Percentiles rank a stretch among this genome's conserved stretches.
Conservation (phyloP, 2,797 vertebrate species). For the Clarias pachynema region DNA sequence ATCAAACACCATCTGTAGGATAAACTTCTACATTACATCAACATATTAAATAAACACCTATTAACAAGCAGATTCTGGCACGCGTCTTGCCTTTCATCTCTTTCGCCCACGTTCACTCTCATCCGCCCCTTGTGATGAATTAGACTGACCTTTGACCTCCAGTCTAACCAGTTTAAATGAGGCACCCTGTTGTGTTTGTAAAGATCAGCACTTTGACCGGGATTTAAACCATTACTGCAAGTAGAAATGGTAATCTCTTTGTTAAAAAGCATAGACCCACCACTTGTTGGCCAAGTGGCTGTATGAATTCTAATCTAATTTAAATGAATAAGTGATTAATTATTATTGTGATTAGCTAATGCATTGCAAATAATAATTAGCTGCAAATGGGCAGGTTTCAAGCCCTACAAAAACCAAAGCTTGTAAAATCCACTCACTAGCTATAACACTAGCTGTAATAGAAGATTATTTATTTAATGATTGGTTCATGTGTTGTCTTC, state of each 20-base stretch:
- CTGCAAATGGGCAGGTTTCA: background rate
- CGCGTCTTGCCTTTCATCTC: background rate
- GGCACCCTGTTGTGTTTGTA: background rate
- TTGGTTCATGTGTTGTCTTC: no score
- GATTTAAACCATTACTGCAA: background rate
- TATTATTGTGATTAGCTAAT: background rate
- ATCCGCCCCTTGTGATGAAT: background rate
- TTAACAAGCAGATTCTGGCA: background rate
- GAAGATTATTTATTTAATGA: no score
- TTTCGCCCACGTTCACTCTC: background rate
- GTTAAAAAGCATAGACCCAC: background rate
- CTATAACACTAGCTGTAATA: no score
- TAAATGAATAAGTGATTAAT: background rate
- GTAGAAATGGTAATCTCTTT: background rate
- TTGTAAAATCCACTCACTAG: no score
- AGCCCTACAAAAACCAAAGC: background rate
- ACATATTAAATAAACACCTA: background rate
- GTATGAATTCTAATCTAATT: background rate
- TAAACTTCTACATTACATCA: background rate
- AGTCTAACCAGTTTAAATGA: background rate
- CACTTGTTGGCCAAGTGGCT: background rate
- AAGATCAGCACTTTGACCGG: conserved; percentile 1
- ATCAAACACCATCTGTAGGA: no score
- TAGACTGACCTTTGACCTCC: conserved; percentile 12
- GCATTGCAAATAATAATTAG: background rate